Percentiles rank a stretch among this genome's conserved stretches.
Evolutionary conservation across 64 coral and sea anemone genomes (phyloP).

Genomic region (Stichodactyla mertensii): DNA sequence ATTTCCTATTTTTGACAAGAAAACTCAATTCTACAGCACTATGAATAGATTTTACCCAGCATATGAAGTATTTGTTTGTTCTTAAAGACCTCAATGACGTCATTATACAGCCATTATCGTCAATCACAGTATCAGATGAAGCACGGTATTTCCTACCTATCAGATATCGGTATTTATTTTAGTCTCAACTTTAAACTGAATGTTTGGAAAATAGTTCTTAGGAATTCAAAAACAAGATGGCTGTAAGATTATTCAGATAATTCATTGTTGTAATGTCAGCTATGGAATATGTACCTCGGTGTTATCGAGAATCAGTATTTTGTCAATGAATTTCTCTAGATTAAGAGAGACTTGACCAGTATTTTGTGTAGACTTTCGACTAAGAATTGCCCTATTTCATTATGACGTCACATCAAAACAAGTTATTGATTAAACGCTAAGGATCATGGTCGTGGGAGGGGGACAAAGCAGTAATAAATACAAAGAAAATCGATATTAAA

Average conservation of each 20-base stretch:
- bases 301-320: neutral
- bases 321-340: neutral
- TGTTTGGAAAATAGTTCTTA: neutral
- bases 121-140: neutral
- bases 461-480: no score
- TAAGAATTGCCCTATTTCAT: neutral
- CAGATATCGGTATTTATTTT: slow-evolving; percentile 1
- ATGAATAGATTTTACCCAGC: neutral
- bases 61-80: neutral
- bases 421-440: no score
- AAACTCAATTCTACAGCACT: neutral
- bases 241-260: neutral
- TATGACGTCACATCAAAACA: neutral
- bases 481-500: no score
- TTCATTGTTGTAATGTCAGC: neutral
- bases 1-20: neutral
- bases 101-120: neutral
- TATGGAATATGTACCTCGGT: neutral
- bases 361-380: neutral
- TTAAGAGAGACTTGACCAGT: neutral
- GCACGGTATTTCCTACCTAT: neutral
- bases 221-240: neutral
- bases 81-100: neutral
- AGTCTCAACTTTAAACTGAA: neutral
- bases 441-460: no score